Base-by-base conservation (phyloP, 37 sponge, comb jelly and placozoan genomes). In the Lycopodina hypogea region DNA sequence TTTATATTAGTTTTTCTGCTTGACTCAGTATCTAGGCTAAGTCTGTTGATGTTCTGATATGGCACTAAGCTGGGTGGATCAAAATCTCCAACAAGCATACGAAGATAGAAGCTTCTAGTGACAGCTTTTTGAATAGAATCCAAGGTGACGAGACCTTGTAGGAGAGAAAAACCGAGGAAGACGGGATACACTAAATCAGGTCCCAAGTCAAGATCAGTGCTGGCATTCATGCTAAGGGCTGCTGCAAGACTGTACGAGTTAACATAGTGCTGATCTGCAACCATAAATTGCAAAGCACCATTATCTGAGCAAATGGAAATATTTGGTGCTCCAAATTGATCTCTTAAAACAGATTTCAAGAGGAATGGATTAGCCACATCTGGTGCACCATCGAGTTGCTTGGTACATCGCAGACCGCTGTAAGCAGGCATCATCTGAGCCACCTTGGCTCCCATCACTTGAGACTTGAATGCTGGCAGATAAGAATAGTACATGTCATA, bases 191-290 rank as follows among this genome's bases (percentile, higher is more conserved):
- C 41, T 24, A 32, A 42, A 81, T 90, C 86, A 73, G 57, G 68
- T 7, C 91, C 91, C 28, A 90, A 38, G 52, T 90, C 91, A 0
- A 90, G 51, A 48, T 90, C 91, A 1, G 91, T 90, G 12, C 78
- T 64, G 36, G 91, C 91, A 65, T 90, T 81, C 82, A 90, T 90
- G 32, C 87, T 70, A 24, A 90, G 68, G 34, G 83, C 91, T 22
- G 91, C 91, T 24, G 72, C 72, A 23, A 26, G 6, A 7, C 24
- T 28, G 40, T 86, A 86, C 9, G 81, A 68, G 6, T 74, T 81
- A 24, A 69, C 82, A 70, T 75, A 90, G 51, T 90, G 82, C 22
- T 90, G 91, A 3, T 71, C 50, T 0, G 42, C 0, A 42, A 64
- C 61, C n/a, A 90, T 87, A 28, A 36, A n/a, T 0, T 21, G 14